These are phyloP conservation scores for Lasioglossum calceatum DNA, from an alignment of 2,888 invertebrate species.

Conservation along the genomic window DNA sequence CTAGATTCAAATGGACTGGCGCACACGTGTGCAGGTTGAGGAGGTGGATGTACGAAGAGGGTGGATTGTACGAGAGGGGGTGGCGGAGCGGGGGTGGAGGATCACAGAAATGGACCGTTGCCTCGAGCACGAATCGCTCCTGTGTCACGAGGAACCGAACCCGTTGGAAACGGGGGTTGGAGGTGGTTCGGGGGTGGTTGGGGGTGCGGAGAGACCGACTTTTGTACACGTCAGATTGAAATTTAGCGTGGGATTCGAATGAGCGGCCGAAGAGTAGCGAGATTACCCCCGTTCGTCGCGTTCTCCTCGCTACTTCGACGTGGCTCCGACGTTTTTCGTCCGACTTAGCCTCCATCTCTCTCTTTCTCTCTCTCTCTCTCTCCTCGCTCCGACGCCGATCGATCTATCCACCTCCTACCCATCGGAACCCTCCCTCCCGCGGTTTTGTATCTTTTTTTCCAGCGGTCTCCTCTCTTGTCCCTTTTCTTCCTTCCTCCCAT, in stretches of 20 bases:
- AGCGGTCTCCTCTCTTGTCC: conserved; percentile 9
- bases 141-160: conserved; percentile 59
- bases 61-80: background rate
- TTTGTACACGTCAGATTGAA: conserved; percentile 81
- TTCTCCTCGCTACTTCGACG: conserved; percentile 69
- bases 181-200: background rate
- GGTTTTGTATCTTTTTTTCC: conserved; percentile 18
- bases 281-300: conserved; percentile 75
- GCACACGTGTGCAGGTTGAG: conserved; percentile 50
- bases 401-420: conserved; percentile 45
- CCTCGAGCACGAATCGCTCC: conserved; percentile 65
- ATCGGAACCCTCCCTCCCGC: background rate
- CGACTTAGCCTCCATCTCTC: conserved; percentile 58
- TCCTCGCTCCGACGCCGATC: conserved; percentile 58
- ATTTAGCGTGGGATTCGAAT: conserved; percentile 81
- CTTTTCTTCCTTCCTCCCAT: conserved; percentile 15
- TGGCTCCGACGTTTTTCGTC: conserved; percentile 58
- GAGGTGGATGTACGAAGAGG: conserved; percentile 31
- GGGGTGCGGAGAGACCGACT: conserved; percentile 61
- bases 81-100: conserved; percentile 28
- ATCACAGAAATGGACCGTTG: conserved; percentile 73
- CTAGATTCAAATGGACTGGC: conserved; percentile 58
- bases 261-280: conserved; percentile 75
- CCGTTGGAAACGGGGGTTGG: background rate
- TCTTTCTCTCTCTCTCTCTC: conserved; percentile 25